A percentile compares a stretch with the other conserved stretches of the same genome.
These are phyloP conservation scores for Marcusenius ussheri DNA, from an alignment of 2,113 vertebrate genomes.

Conservation along the genomic window DNA sequence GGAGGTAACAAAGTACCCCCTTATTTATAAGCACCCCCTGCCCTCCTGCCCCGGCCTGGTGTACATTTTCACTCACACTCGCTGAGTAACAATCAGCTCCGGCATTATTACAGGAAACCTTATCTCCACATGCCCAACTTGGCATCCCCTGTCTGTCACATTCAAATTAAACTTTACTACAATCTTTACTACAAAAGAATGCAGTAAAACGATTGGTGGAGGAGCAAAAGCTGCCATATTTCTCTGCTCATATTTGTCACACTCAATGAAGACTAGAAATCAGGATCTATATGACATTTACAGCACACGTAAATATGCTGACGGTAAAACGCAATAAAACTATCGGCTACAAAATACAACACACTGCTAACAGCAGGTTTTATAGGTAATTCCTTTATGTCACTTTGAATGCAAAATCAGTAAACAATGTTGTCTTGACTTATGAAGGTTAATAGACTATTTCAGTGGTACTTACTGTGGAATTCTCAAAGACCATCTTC, in stretches of 20 bases:
- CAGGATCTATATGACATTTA: neutral
- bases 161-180: neutral
- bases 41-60: neutral
- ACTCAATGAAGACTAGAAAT: neutral
- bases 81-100: neutral
- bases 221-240: neutral
- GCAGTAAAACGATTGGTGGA: neutral
- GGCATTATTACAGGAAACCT: neutral
- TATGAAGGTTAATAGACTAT: neutral
- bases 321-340: neutral
- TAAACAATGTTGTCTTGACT: neutral
- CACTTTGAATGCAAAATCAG: neutral
- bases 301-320: neutral
- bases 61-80: conserved; percentile 2
- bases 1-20: neutral
- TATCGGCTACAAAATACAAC: neutral
- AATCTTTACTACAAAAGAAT: neutral
- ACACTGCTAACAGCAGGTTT: neutral
- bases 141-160: neutral
- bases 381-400: neutral
- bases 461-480: conserved; percentile 23
- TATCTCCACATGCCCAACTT: neutral
- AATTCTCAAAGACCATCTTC: conserved; percentile 34
- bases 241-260: neutral
- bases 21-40: neutral